Base-by-base conservation (phyloP, 1,140 invertebrate genomes). In the Phortica variegata region DNA sequence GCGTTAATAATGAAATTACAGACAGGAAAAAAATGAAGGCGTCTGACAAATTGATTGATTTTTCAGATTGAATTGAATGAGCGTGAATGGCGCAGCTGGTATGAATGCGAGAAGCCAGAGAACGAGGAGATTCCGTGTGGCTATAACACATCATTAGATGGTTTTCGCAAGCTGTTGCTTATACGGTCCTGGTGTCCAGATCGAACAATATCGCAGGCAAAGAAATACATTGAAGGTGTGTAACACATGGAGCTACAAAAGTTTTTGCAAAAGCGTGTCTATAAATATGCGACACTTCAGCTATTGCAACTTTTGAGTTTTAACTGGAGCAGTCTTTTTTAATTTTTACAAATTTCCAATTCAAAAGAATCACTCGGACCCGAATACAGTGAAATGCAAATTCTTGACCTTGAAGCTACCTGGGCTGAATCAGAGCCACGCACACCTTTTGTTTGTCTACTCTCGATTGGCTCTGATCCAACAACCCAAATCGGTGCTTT, bases 111-210 rank as follows among this genome's bases (percentile, higher is more conserved):
- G 49, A 89, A 86, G 63, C 94, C 95, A 0, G 94, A 97, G 77
- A 88, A 92, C 68, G 91, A 93, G 65, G 85, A 87, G 26, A 86
- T 97, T 48, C 95, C 95, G 0, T 93, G 93, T 75, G 91, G 91
- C 0, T 97, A 95, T 75, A 88, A 94, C 47, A 89, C 88, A 52
- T 84, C 83, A 19, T 77, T 97, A 6, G 93, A 97, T 73, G 87
- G 92, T 0, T 97, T 97, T 72, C 79, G 92, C 12, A 93, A 94
- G 72, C 78, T 97, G 17, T 76, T 98, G 9, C 78, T 98, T 1
- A 90, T 98, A 41, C 80, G 95, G 40, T 93, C 90, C 0, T 97
- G 93, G 93, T 95, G 93, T 78, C 94, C 94, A 0, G 95, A 97
- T 73, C 79, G 95, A 56, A 97, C 93, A 3, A 80, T 97, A n/a